Percentiles rank a stretch among this genome's conserved stretches.
Evolutionary conservation across 64 coral and sea anemone genomes (phyloP).

Genomic region (Dendronephthya gigantea): DNA sequence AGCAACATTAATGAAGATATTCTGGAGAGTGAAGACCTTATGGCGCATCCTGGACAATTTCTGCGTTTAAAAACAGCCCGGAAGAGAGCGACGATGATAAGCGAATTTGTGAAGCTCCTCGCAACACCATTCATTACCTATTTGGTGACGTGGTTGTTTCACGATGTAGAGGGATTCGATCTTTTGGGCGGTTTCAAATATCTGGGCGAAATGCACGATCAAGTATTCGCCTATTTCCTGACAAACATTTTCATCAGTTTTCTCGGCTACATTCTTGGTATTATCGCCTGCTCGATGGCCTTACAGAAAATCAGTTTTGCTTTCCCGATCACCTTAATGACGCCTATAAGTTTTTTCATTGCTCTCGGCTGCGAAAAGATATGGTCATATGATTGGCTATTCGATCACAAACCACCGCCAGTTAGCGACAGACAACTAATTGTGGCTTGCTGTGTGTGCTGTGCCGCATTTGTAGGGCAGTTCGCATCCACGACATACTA

Average conservation of each 20-base stretch:
- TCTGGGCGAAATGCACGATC: not conserved
- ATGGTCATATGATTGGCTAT: not conserved
- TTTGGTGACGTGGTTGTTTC: not conserved
- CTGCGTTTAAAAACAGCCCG: slow-evolving; percentile 17
- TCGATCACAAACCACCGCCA: not conserved
- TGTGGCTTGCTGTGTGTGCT: not conserved
- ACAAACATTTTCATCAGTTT: slow-evolving; percentile 50
- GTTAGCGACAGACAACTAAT: not conserved
- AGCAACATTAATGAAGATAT: too few relatives aligned
- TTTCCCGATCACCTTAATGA: slow-evolving; percentile 33
- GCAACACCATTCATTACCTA: slow-evolving; percentile 41
- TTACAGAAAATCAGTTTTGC: slow-evolving; percentile 44
- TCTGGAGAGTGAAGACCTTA: not conserved
- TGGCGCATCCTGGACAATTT: not conserved
- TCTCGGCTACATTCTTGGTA: slow-evolving; percentile 43
- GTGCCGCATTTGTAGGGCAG: slow-evolving; percentile 36
- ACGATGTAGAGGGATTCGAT: not conserved
- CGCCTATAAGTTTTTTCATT: slow-evolving; percentile 31
- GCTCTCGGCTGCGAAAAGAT: not conserved
- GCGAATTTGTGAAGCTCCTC: slow-evolving; percentile 33
- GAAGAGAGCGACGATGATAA: slow-evolving; percentile 45
- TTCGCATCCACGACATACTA: slow-evolving; percentile 65
- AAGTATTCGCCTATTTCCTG: slow-evolving; percentile 27
- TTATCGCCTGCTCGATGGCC: slow-evolving; percentile 49
- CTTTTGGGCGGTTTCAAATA: slow-evolving; percentile 19